These are phyloP conservation scores for Tridacna crocea DNA, from an alignment of 2,888 invertebrate genomes.

Conservation along the genomic window DNA sequence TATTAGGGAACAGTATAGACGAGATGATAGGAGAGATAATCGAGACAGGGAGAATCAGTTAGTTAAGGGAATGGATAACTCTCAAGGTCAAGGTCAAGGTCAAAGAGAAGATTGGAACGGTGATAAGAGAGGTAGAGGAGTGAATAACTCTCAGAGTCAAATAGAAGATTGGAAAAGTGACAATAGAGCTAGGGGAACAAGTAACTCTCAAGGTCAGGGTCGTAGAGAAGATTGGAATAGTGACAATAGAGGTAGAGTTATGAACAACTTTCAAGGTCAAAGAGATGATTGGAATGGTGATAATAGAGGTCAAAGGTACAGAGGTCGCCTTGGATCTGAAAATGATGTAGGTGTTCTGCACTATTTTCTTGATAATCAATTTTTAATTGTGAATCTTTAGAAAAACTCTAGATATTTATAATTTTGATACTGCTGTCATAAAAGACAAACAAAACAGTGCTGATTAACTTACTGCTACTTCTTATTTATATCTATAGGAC, in stretches of 20 bases:
- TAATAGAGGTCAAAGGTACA: not conserved
- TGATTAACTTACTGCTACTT: no score
- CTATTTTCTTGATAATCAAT: no score
- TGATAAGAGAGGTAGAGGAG: constrained; percentile 38
- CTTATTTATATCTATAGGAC: no score
- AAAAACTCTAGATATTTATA: no score
- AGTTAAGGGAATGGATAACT: not conserved
- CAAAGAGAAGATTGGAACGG: constrained; percentile 37
- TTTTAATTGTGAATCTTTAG: no score
- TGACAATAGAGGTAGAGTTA: constrained; percentile 28
- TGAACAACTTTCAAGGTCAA: not conserved
- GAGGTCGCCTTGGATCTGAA: not conserved
- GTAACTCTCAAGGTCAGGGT: constrained; percentile 22
- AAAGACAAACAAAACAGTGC: no score
- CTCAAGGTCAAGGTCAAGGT: constrained; percentile 27
- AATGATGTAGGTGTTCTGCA: no score
- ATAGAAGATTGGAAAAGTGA: constrained; percentile 21
- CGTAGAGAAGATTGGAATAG: constrained; percentile 36
- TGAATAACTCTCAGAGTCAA: not conserved
- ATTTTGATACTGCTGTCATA: no score
- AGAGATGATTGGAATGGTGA: not conserved
- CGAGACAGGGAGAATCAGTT: constrained; percentile 16
- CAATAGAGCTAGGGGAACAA: constrained; percentile 1
- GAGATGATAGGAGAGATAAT: constrained; percentile 28
- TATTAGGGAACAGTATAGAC: constrained; percentile 48